Percentiles rank a stretch among this genome's conserved stretches.
phyloP scores from a whole-genome alignment of 2,797 vertebrate species.

The Macrochelys suwanniensis region DNA sequence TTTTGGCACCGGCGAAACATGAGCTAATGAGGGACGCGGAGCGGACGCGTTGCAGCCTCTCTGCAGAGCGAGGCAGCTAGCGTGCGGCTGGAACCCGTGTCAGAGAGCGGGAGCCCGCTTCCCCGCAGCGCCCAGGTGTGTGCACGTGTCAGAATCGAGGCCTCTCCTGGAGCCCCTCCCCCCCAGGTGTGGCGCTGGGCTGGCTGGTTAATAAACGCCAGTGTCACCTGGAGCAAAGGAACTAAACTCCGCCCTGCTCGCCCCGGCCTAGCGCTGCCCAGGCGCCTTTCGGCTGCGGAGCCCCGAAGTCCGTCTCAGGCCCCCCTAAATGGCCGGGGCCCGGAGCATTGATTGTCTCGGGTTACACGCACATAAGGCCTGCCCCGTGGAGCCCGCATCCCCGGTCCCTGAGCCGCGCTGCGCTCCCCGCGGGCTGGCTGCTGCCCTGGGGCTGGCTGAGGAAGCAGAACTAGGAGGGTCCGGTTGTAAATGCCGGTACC shows the following conservation, averaged over 20 bases:
- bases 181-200: neutral
- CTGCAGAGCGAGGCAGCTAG: no score
- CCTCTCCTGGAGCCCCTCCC: no score
- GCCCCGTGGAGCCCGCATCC: neutral
- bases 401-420: neutral
- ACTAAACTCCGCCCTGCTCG: neutral
- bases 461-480: neutral
- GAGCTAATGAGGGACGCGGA: neutral
- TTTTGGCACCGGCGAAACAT: neutral
- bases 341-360: no score
- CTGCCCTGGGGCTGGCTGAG: neutral
- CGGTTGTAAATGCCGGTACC: no score
- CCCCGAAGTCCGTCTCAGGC: neutral
- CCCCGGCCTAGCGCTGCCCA: neutral
- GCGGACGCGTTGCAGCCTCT: neutral
- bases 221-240: neutral
- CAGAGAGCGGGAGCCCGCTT: no score
- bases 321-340: neutral
- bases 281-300: neutral
- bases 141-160: no score
- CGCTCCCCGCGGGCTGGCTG: neutral
- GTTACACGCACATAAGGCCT: neutral
- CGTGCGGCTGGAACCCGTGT: no score
- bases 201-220: neutral
- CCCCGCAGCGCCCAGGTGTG: no score